Evolutionary conservation across 64 coral and sea anemone species (phyloP).

Genomic region (Montipora cactus): DNA sequence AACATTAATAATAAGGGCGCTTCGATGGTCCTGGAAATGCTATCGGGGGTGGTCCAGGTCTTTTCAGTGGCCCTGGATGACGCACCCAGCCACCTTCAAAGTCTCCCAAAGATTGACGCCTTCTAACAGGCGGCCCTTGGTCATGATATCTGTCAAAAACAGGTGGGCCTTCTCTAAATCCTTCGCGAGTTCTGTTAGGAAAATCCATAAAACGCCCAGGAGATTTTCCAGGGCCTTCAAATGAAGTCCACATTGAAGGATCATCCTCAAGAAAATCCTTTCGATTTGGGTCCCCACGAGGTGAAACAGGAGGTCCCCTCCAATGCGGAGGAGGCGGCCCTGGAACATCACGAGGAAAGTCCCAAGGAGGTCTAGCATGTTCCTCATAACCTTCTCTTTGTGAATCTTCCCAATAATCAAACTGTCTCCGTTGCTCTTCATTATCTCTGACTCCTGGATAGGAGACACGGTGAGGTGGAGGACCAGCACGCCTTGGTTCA

Average conservation of each 20-base stretch:
- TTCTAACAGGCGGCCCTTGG: slow-evolving; percentile 23
- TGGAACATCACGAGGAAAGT: slow-evolving; percentile 33
- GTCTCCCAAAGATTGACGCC: slow-evolving; percentile 37
- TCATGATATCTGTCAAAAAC: slow-evolving; percentile 17
- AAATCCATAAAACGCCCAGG: slow-evolving; percentile 33
- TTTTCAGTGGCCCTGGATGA: slow-evolving; percentile 37
- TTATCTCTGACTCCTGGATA: slow-evolving; percentile 5
- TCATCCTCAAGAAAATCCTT: slow-evolving; percentile 71
- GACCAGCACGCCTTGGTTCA: slow-evolving; percentile 9
- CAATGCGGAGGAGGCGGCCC: slow-evolving; percentile 18
- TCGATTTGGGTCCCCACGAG: slow-evolving; percentile 30
- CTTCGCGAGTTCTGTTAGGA: slow-evolving; percentile 37
- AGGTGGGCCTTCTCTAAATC: slow-evolving; percentile 30
- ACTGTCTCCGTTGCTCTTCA: slow-evolving; percentile 25
- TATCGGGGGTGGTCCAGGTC: slow-evolving; percentile 29
- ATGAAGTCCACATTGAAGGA: slow-evolving; percentile 78
- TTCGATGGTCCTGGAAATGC: slow-evolving; percentile 33
- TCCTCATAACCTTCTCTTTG: slow-evolving; percentile 39
- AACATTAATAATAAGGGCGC: slow-evolving; percentile 12
- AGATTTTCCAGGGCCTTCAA: slow-evolving; percentile 55
- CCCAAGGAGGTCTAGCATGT: slow-evolving; percentile 31
- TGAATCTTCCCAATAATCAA: slow-evolving; percentile 27
- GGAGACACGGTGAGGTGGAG: slow-evolving; percentile 10
- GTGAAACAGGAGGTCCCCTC: slow-evolving; percentile 33
- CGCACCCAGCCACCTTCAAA: slow-evolving; percentile 20